Base-by-base conservation (phyloP, 2,113 vertebrate species). In the Ammodytes marinus region DNA sequence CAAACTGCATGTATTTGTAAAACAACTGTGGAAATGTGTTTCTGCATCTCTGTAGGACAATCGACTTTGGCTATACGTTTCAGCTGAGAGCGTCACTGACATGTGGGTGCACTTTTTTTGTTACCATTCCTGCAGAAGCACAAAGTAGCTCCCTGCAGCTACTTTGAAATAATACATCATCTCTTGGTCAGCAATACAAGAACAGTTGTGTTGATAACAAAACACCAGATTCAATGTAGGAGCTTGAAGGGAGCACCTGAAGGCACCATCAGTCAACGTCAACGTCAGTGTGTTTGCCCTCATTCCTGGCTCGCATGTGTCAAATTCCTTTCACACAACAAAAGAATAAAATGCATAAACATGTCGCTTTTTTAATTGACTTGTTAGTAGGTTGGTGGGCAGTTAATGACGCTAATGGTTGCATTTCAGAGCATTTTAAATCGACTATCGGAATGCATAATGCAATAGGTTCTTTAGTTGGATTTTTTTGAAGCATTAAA, bases 271-370 rank as follows among this genome's bases (percentile, higher is more conserved):
- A 40, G 27, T 77, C 68, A 73, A 67, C 80, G 78, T 84, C 78
- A 82, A 45, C 61, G 47, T 60, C 55, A 43, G 45, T 55, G 59
- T 79, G 79, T 74, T 81, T 82, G 52, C 74, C 77, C 80, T 86
- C 83, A 85, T 89, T 90, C 86, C 84, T 53, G 77, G 46, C 40
- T 68, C 57, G 74, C 85, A 86, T 88, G 77, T 76, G 80, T 92
- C 80, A 79, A 88, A 93, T 93, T 93, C 90, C 89, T 86, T 70
- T 74, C 75, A 84, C 69, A 73, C 72, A 91, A 86, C 84, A 88
- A 84, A 81, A 72, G 61, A 81, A 77, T 69, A 80, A 74, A 75
- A 66, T 76, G 8, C 37, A 78, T 55, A 19, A 72, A 88, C 17
- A 71, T 69, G 35, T 73, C 45, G 47, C 13, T 52, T 6, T 67